Conservation (phyloP, 2,113 vertebrate species). For the human (Homo sapiens) region DNA sequence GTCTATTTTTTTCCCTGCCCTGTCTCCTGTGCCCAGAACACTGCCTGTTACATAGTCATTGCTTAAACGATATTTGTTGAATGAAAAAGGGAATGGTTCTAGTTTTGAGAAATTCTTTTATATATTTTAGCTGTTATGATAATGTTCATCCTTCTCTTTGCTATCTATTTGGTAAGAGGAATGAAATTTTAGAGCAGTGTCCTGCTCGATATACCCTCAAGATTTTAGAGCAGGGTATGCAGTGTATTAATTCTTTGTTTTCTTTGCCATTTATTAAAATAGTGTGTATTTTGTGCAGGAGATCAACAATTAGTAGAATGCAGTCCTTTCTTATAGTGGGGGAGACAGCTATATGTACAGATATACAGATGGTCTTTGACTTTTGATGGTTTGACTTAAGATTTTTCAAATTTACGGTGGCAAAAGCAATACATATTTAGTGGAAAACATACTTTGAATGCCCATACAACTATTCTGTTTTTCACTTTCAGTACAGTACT, state of each 20-base stretch:
- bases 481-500: background rate
- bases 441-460: background rate
- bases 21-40: background rate
- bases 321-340: background rate
- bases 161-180: background rate
- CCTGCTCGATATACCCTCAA: background rate
- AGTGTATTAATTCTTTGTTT: background rate
- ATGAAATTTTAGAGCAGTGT: background rate
- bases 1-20: background rate
- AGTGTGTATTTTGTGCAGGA: background rate
- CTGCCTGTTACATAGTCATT: background rate
- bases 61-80: background rate
- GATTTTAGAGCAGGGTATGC: background rate
- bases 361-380: background rate
- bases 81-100: background rate
- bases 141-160: background rate
- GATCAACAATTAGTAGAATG: background rate
- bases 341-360: background rate
- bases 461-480: background rate
- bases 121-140: background rate
- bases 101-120: background rate
- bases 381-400: background rate
- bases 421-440: background rate
- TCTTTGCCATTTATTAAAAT: background rate
- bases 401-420: background rate